Evolutionary conservation across 2,113 vertebrate species (phyloP).

Genomic region (Chinchilla lanigera): DNA sequence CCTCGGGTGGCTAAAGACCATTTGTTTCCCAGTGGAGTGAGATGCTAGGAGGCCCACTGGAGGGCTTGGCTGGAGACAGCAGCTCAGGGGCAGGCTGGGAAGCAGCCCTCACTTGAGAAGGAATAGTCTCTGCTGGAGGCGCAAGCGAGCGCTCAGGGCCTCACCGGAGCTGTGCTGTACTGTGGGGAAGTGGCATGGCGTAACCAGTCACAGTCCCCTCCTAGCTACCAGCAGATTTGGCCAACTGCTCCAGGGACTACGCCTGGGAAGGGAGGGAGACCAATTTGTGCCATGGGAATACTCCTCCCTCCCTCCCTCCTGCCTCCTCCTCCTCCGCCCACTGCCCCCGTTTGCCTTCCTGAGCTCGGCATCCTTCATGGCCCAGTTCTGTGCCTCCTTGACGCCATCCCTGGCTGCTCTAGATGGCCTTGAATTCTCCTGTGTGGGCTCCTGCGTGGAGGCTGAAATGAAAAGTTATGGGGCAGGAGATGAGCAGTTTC

Average conservation of each 20-base stretch:
- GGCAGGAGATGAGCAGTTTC: neutral
- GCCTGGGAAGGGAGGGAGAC: neutral
- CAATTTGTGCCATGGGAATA: neutral
- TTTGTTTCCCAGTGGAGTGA: neutral
- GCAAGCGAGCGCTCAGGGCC: neutral
- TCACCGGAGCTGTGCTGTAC: fast-evolving
- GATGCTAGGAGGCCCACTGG: neutral
- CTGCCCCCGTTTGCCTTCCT: neutral
- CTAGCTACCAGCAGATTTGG: neutral
- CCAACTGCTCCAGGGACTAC: neutral
- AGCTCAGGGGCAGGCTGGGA: neutral
- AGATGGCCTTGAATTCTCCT: neutral
- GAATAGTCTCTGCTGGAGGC: neutral
- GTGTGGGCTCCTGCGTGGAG: neutral
- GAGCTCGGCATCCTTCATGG: neutral
- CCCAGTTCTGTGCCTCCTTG: neutral
- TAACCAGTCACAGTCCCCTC: neutral
- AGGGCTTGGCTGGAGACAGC: neutral
- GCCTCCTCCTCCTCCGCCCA: neutral
- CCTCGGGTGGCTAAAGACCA: neutral
- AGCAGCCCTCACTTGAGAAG: neutral
- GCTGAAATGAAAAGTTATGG: neutral
- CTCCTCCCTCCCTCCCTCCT: neutral
- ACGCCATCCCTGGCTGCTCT: neutral
- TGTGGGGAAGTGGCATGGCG: neutral